Evolutionary conservation across 2,113 vertebrate genomes (phyloP).

Genomic region (Capra hircus): DNA sequence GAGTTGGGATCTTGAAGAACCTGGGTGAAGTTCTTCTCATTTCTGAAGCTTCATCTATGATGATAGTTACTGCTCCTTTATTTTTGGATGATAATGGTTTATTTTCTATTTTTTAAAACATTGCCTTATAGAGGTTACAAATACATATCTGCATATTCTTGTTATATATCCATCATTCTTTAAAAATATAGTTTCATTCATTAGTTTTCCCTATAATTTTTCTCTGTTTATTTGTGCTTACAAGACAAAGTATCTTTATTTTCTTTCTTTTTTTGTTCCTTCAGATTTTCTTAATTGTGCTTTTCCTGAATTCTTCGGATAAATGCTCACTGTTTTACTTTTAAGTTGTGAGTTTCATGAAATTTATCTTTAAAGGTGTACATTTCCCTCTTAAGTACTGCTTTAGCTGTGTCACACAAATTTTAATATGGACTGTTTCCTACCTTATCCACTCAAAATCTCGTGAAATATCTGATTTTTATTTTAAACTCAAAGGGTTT

Average conservation of each 20-base stretch:
- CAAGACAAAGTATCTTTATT: not conserved
- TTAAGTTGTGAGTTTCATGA: not conserved
- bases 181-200: not conserved
- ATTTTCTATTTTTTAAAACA: not conserved
- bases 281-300: not conserved
- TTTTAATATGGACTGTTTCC: not conserved
- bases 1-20: not conserved
- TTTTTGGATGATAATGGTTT: not conserved
- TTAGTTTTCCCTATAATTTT: not conserved
- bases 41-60: not conserved
- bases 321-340: not conserved
- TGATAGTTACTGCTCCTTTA: not conserved
- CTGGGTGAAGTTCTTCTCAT: not conserved
- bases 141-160: not conserved
- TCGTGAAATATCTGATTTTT: not conserved
- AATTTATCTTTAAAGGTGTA: not conserved
- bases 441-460: not conserved
- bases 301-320: not conserved
- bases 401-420: not conserved
- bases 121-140: not conserved
- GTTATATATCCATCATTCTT: not conserved
- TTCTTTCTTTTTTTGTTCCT: not conserved
- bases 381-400: not conserved
- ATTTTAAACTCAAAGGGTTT: not conserved
- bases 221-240: not conserved